A percentile compares a stretch with the other conserved stretches of the same genome.
phyloP scores from a whole-genome alignment of 2,888 invertebrate species.

The Choreutis nemorana region DNA sequence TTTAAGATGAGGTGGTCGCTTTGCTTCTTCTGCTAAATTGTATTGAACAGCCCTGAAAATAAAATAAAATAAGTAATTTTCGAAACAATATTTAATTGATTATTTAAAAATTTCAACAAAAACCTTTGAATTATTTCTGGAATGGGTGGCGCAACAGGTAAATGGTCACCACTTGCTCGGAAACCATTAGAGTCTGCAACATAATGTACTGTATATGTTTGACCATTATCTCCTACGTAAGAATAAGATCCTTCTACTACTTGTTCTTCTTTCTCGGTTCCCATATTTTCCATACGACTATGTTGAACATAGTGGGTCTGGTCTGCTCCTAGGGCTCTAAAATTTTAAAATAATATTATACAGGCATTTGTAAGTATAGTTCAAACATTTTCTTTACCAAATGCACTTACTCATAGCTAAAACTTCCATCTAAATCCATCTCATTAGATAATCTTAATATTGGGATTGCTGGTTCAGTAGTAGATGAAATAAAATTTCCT shows the following conservation, averaged over 20 bases:
- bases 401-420: conserved; percentile 60
- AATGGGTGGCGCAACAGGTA: conserved; percentile 79
- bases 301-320: conserved; percentile 63
- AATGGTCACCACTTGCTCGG: conserved; percentile 77
- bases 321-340: conserved; percentile 56
- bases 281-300: conserved; percentile 64
- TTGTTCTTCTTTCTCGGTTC: conserved; percentile 66
- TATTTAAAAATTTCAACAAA: conserved; percentile 5
- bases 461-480: conserved; percentile 57
- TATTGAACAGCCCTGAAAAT: conserved; percentile 47
- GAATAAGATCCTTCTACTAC: conserved; percentile 71
- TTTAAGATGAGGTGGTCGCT: conserved; percentile 39
- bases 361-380: too few species aligned
- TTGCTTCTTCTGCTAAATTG: conserved; percentile 57
- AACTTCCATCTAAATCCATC: conserved; percentile 65
- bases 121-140: conserved; percentile 74
- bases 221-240: conserved; percentile 69
- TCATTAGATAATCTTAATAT: conserved; percentile 60
- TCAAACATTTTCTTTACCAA: too few species aligned
- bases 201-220: conserved; percentile 70
- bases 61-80: conserved; percentile 2
- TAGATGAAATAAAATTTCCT: conserved; percentile 36
- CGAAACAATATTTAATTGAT: not conserved
- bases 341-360: conserved; percentile 11
- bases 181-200: conserved; percentile 81